Evolutionary conservation across 2,113 vertebrate genomes (phyloP), one percentile per base, ranked within the genome.

Genomic region (Lophura nycthemera): DNA sequence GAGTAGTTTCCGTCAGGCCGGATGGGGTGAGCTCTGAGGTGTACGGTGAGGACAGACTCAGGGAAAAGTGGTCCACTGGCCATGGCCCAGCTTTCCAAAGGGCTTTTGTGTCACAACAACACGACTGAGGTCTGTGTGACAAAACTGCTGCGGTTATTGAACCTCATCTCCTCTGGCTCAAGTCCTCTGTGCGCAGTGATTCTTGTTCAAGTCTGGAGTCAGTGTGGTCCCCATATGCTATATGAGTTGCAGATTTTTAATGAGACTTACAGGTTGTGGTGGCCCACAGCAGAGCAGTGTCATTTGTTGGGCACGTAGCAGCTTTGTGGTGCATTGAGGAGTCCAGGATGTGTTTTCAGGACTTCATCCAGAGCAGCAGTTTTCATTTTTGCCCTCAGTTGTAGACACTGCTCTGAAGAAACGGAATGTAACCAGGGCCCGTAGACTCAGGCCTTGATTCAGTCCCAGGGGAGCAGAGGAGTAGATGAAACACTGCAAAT

Each of bases 61-160:
- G 57, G 63, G 19, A 54, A 54, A 76, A 20, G 2, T 27, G 45
- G 59, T 40, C 32, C 30, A 29, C 15, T 12, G 27, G 17, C 52
- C 27, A 54, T 29, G 16, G 56, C 65, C 21, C 20, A 38, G 18
- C 63, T 75, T 89, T 10, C 1, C 14, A 8, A 83, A 71, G 42
- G n/a, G 70, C 25, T 32, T 70, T 50, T 63, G 16, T 20, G 17
- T 72, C 43, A 29, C 18, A 7, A 40, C 42, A 50, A 60, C 11
- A 42, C 6, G 21, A n/a, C 19, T 40, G 11, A 40, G 34, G 83
- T 45, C 42, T 11, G 14, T 8, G 48, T 76, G 61, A 47, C 47
- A 36, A 45, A 74, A 67, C 3, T 17, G 17, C 3, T 15, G 0
- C 0, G 0, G 4, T 19, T 43, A 20, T 15, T 20, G 40, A 43